phyloP scores from a whole-genome alignment of 2,888 invertebrate genomes.

The Campopleginae sp. region DNA sequence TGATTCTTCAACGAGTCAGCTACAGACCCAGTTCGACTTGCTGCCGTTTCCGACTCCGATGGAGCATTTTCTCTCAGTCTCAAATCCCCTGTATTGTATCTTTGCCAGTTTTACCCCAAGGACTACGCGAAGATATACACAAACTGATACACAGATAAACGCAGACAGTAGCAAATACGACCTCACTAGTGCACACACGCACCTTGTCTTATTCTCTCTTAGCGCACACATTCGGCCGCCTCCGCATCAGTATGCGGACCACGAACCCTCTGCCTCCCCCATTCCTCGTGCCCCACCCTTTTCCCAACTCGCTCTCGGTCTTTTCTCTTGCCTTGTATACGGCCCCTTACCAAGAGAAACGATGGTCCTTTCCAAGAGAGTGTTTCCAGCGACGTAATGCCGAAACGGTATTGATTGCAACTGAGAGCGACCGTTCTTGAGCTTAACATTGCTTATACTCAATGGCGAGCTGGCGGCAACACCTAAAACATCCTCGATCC shows the following conservation, averaged over 20 bases:
- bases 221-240: constrained; percentile 75
- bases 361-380: constrained; percentile 82
- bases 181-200: constrained; percentile 55
- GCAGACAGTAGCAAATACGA: constrained; percentile 25
- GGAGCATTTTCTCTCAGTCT: constrained; percentile 63
- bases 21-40: constrained; percentile 73
- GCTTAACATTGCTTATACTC: constrained; percentile 73
- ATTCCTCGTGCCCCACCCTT: constrained; percentile 68
- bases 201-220: constrained; percentile 68
- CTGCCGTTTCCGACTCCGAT: constrained; percentile 77
- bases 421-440: constrained; percentile 71
- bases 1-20: constrained; percentile 75
- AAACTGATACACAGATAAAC: constrained; percentile 32
- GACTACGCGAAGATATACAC: constrained; percentile 30
- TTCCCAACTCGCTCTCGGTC: constrained; percentile 66
- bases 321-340: constrained; percentile 68
- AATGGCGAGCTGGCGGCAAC: constrained; percentile 46
- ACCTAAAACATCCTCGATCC: constrained; percentile 50
- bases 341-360: constrained; percentile 76
- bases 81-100: constrained; percentile 64
- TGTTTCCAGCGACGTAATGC: constrained; percentile 83
- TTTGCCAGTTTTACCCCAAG: constrained; percentile 59
- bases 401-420: constrained; percentile 84
- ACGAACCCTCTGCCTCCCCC: constrained; percentile 76
- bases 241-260: constrained; percentile 83